Conservation (phyloP, 2,888 invertebrate genomes). For the Prosopocoilus inquinatus region DNA sequence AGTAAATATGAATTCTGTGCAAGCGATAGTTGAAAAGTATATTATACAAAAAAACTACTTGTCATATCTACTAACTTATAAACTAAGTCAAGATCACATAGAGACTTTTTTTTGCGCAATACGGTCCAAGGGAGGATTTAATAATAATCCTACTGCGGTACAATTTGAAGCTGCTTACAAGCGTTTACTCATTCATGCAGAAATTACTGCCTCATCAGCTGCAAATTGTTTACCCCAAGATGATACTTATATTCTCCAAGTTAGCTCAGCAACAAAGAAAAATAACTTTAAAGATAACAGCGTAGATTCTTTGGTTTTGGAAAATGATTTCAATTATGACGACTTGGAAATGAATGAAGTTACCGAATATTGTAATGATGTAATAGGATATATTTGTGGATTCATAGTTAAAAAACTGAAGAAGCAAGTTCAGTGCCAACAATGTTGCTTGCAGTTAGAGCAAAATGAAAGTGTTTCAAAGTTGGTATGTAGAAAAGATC, state of each 20-base stretch:
- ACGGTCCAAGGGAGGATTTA: slow-evolving; percentile 21
- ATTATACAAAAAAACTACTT: not conserved
- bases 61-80: slow-evolving; percentile 23
- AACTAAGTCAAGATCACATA: slow-evolving; percentile 24
- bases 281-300: not conserved
- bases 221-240: slow-evolving; percentile 15
- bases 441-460: not conserved
- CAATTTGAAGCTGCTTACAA: slow-evolving; percentile 27
- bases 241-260: slow-evolving; percentile 10
- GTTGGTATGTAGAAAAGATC: too few species aligned
- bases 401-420: slow-evolving; percentile 13
- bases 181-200: slow-evolving; percentile 15
- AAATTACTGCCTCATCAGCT: slow-evolving; percentile 13
- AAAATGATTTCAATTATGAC: not conserved
- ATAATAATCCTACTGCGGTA: slow-evolving; percentile 23
- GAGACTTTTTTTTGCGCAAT: slow-evolving; percentile 26
- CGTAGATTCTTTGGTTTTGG: not conserved
- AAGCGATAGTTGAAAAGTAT: slow-evolving; percentile 1
- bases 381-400: slow-evolving; percentile 16
- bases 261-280: slow-evolving; percentile 4
- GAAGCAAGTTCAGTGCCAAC: slow-evolving; percentile 4
- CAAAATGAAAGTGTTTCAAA: too few species aligned
- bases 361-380: slow-evolving; percentile 11
- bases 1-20: slow-evolving; percentile 12
- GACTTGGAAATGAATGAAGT: slow-evolving; percentile 1